Percentiles rank a stretch among this genome's conserved stretches.
phyloP scores from a whole-genome alignment of 2,113 vertebrate species.

The Centrocercus urophasianus region DNA sequence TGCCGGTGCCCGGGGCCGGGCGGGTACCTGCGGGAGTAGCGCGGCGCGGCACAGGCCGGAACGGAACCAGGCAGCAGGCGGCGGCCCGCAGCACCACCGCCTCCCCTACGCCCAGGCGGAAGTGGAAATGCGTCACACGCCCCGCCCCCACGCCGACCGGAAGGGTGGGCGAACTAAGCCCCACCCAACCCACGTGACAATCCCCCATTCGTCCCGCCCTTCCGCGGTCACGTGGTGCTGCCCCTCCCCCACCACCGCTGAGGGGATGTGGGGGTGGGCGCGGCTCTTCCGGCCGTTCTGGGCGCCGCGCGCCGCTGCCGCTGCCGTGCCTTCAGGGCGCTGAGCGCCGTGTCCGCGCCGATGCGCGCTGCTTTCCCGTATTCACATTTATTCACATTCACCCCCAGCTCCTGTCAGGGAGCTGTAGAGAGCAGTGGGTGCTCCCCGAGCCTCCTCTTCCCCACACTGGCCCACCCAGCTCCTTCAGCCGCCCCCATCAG shows the following conservation, averaged over 20 bases:
- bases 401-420: too few relatives aligned
- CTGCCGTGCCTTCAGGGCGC: too few relatives aligned
- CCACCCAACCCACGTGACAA: background rate
- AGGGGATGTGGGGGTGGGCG: background rate
- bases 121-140: background rate
- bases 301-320: too few relatives aligned
- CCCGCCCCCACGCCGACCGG: background rate
- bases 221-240: background rate
- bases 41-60: background rate
- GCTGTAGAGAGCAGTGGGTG: too few relatives aligned
- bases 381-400: too few relatives aligned
- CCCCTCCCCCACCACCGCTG: background rate
- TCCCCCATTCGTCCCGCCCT: background rate
- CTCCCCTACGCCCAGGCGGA: background rate
- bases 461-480: too few relatives aligned
- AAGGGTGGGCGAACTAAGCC: background rate
- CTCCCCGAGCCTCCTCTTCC: too few relatives aligned
- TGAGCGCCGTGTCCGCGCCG: too few relatives aligned
- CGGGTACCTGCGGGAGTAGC: background rate
- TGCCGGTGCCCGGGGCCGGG: background rate
- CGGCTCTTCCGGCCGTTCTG: too few relatives aligned
- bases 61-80: background rate
- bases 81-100: background rate
- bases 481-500: too few relatives aligned
- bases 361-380: accelerated